Evolutionary conservation across 2,113 vertebrate genomes (phyloP), one percentile per base, ranked within the genome.

Genomic region (Pygoscelis adeliae): DNA sequence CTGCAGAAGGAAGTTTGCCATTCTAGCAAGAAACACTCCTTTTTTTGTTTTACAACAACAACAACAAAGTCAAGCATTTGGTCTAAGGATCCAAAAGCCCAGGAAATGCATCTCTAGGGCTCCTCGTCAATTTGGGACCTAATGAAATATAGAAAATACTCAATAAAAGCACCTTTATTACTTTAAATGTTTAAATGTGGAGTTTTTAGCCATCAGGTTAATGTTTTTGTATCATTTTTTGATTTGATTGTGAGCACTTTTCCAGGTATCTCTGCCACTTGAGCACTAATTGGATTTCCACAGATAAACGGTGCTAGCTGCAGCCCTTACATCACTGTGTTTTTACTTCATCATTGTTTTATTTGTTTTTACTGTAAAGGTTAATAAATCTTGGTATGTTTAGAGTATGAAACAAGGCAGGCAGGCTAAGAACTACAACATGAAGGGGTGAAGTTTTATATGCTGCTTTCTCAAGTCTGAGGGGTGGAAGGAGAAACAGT

Each of bases 171-270:
- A 96, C 96, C 97, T 96, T 98, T 98, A 98, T 98, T 98, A 98
- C 98, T 98, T 98, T 98, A 98, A 96, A 98, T 98, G 98, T 97
- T 98, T 97, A 97, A 98, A 98, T 97, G 98, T 98, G 97, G 98
- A 98, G 98, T 98, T 98, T 98, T 98, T 98, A 98, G 98, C 98
- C 98, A 98, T 98, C 98, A 98, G 98, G 98, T 98, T 98, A 98
- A 98, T 98, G 98, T 98, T 99, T 99, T 99, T 99, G 99, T 98
- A 98, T 99, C 98, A 98, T 98, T 98, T 97, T 98, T 96, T 99
- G 98, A 99, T 99, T 99, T 98, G 99, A 99, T 99, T 99, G 99
- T 99, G 98, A 97, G 98, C 99, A 99, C 99, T 99, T 99, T 99
- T 99, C 99, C 98, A 98, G 99, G 98, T 99, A 99, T 98, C 99